Evolutionary conservation across 2,113 vertebrate genomes (phyloP).

Genomic region (Eretmodus cyanostictus): DNA sequence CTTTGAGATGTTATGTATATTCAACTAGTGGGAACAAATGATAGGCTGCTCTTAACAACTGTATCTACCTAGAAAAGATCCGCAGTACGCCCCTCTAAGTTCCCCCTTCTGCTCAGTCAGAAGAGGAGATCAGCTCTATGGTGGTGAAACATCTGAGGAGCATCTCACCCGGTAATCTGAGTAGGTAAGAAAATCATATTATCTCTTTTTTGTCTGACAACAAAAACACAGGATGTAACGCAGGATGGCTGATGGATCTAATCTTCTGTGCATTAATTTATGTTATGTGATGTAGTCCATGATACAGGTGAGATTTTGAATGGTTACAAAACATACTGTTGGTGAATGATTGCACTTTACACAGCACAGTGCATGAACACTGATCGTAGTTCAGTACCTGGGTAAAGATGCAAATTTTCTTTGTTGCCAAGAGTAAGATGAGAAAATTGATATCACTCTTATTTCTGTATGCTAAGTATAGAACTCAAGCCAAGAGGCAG

Average conservation of each 20-base stretch:
- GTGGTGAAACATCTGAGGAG: background rate
- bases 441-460: background rate
- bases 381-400: fast-evolving
- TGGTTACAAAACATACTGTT: background rate
- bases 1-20: background rate
- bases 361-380: background rate
- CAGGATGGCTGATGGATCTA: background rate
- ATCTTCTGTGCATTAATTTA: background rate
- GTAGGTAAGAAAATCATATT: background rate
- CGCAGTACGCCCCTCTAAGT: background rate
- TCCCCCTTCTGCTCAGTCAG: background rate
- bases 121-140: background rate
- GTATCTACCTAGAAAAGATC: background rate
- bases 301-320: background rate
- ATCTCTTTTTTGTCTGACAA: background rate
- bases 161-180: background rate
- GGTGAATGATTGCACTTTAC: background rate
- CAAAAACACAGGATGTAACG: background rate
- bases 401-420: background rate
- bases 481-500: background rate
- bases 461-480: background rate
- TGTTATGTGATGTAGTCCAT: background rate
- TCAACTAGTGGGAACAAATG: background rate
- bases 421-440: background rate
- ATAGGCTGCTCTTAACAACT: background rate